These are phyloP conservation scores for Nothoprocta pentlandii DNA, from an alignment of 2,113 vertebrate genomes.

Conservation along the genomic window DNA sequence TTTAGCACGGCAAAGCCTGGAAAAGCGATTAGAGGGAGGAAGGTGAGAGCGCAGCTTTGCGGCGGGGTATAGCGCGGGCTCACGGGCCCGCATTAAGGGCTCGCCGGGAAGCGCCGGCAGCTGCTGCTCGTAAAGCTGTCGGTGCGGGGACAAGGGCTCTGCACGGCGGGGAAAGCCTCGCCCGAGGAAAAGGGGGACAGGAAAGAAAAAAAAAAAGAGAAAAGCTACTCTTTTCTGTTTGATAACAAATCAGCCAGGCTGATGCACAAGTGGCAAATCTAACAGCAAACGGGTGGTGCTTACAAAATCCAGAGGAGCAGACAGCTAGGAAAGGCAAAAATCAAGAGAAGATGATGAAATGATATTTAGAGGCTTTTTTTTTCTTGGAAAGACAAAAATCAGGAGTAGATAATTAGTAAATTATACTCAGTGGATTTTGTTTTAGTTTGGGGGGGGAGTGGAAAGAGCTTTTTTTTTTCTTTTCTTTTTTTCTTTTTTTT, in stretches of 20 bases:
- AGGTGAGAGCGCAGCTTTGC: conserved; percentile 76
- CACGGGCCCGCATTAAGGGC: conserved; percentile 89
- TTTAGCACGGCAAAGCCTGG: conserved; percentile 79
- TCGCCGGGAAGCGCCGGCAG: conserved; percentile 66
- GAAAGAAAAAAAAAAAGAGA: not conserved
- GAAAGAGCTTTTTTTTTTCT: not conserved
- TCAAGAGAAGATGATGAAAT: conserved; percentile 53
- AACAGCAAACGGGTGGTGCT: conserved; percentile 75
- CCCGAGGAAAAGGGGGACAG: conserved; percentile 49
- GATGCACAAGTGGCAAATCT: conserved; percentile 72
- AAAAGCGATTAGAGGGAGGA: conserved; percentile 85
- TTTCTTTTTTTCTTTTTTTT: not conserved
- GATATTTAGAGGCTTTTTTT: not conserved
- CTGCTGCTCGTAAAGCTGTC: conserved; percentile 83
- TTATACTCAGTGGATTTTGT: conserved; percentile 7
- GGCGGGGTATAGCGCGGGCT: conserved; percentile 79
- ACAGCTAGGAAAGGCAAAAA: conserved; percentile 48
- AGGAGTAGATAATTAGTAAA: conserved; percentile 54
- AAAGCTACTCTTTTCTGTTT: conserved; percentile 60
- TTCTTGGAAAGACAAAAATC: conserved; percentile 31
- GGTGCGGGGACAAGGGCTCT: conserved; percentile 76
- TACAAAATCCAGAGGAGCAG: conserved; percentile 71
- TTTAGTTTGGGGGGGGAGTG: too few species aligned
- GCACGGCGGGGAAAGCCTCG: conserved; percentile 75
- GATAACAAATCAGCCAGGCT: conserved; percentile 76